phyloP scores from a whole-genome alignment of 1,140 invertebrate genomes.

The Drosophila repleta region DNA sequence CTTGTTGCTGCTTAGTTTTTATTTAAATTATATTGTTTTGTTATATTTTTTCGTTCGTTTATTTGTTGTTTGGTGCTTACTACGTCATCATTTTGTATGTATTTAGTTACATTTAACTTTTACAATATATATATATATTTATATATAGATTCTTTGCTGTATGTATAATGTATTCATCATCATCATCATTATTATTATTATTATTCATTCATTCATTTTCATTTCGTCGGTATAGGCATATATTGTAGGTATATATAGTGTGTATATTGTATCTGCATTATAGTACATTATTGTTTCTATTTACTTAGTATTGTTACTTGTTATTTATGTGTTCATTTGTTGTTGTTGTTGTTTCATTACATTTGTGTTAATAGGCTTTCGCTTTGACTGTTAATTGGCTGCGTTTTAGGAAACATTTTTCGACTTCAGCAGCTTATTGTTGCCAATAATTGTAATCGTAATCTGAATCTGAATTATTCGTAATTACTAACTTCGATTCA shows the following conservation, averaged over 20 bases:
- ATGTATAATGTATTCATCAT: slow-evolving; percentile 35
- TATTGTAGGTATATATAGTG: slow-evolving; percentile 80
- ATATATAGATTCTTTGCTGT: slow-evolving; percentile 57
- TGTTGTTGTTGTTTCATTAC: slow-evolving; percentile 21
- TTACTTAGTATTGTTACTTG: slow-evolving; percentile 78
- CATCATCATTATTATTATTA: no score
- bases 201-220: slow-evolving; percentile 66
- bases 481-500: no score
- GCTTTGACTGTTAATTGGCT: slow-evolving; percentile 41
- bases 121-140: slow-evolving; percentile 67
- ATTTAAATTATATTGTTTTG: slow-evolving; percentile 6
- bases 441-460: slow-evolving; percentile 33
- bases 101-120: slow-evolving; percentile 72
- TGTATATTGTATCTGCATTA: slow-evolving; percentile 80
- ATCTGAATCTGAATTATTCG: slow-evolving; percentile 28
- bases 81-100: slow-evolving; percentile 75
- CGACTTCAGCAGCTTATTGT: slow-evolving; percentile 58
- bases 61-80: slow-evolving; percentile 78
- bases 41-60: slow-evolving; percentile 48
- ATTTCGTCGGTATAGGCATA: slow-evolving; percentile 74
- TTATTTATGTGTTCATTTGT: slow-evolving; percentile 43
- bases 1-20: slow-evolving; percentile 5
- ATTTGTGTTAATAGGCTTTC: slow-evolving; percentile 30
- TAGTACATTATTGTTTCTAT: slow-evolving; percentile 83
- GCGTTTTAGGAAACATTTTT: slow-evolving; percentile 73